phyloP scores from a whole-genome alignment of 2,888 invertebrate species.

The Ochropacha duplaris region DNA sequence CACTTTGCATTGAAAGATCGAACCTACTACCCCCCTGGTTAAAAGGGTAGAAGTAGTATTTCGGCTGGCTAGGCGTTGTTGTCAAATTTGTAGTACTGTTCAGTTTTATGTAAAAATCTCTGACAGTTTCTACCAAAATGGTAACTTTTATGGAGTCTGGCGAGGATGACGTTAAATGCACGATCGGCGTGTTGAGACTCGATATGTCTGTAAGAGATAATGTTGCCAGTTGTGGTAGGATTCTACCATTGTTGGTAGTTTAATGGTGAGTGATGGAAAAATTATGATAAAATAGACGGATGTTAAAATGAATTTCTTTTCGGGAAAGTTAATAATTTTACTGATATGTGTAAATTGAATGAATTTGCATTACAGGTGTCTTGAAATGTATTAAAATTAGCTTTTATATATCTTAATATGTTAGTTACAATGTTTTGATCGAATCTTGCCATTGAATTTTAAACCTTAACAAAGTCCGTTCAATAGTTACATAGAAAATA shows the following conservation, averaged over 20 bases:
- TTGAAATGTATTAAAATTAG: too few relatives aligned
- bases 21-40: constrained; percentile 53
- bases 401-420: too few relatives aligned
- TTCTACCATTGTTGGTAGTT: neutral
- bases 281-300: too few relatives aligned
- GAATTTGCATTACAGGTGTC: too few relatives aligned
- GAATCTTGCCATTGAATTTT: too few relatives aligned
- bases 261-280: neutral
- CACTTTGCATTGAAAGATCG: constrained; percentile 50
- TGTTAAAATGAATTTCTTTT: too few relatives aligned
- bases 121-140: constrained; percentile 82
- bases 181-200: constrained; percentile 80
- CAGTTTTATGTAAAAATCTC: constrained; percentile 82
- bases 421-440: too few relatives aligned
- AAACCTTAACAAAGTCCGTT: too few relatives aligned
- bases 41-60: constrained; percentile 82
- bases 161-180: constrained; percentile 87
- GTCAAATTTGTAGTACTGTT: constrained; percentile 67
- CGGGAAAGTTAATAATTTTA: too few relatives aligned
- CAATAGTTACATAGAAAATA: neutral
- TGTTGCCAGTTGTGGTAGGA: constrained; percentile 11
- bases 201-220: constrained; percentile 53
- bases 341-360: too few relatives aligned
- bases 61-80: constrained; percentile 74
- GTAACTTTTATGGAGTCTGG: constrained; percentile 79